A percentile compares a stretch with the other conserved stretches of the same genome.
Conservation (phyloP, 2,888 invertebrate species). For the Cephalotes varians region DNA sequence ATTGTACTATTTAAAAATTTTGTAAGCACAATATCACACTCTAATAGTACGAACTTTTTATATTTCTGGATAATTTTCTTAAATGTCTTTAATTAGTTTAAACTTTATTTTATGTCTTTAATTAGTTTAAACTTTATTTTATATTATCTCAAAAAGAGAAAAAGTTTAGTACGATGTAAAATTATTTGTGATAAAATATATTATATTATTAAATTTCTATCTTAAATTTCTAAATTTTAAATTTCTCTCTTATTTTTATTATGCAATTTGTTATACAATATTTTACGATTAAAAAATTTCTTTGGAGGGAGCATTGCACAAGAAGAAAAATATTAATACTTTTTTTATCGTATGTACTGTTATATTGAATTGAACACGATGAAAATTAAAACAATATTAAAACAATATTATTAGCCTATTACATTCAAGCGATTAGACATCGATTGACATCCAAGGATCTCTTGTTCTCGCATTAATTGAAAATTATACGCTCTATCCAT, state of each 20-base stretch:
- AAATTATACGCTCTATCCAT: constrained; percentile 17
- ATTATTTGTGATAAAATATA: neutral
- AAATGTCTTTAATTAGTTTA: neutral
- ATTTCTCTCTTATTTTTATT: neutral
- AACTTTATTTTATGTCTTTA: neutral
- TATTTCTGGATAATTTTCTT: neutral
- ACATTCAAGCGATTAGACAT: constrained; percentile 10
- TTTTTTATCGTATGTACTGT: neutral
- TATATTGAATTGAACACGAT: no score
- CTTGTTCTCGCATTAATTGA: constrained; percentile 35
- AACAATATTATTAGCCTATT: constrained; percentile 35
- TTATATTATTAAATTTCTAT: neutral
- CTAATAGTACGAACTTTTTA: no score
- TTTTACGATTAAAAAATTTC: neutral
- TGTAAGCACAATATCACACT: neutral
- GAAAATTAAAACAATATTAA: no score
- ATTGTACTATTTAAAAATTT: neutral
- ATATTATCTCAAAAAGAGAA: neutral
- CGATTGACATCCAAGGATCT: constrained; percentile 4
- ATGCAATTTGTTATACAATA: neutral
- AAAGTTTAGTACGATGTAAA: neutral
- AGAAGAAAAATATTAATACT: neutral
- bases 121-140: neutral
- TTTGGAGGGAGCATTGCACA: neutral
- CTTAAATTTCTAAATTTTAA: no score